These are phyloP conservation scores for Gavialis gangeticus DNA, from an alignment of 2,113 vertebrate genomes.

Conservation along the genomic window DNA sequence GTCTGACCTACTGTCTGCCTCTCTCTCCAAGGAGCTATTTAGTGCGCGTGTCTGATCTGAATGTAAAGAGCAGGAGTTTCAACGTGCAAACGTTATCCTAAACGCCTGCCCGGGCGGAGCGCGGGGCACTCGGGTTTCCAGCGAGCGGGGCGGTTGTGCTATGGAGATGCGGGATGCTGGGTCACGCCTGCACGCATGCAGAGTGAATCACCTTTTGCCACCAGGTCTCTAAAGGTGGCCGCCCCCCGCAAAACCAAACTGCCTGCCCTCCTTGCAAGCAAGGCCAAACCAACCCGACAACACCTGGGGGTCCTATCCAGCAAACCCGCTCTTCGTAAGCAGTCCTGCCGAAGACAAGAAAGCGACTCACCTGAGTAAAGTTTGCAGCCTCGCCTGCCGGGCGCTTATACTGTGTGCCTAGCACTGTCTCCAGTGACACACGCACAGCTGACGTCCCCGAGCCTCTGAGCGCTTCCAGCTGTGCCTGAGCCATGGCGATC, in stretches of 20 bases:
- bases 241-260: not conserved
- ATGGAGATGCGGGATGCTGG: not conserved
- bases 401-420: not conserved
- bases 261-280: not conserved
- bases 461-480: not conserved
- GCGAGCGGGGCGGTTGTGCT: not conserved
- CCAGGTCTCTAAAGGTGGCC: not conserved
- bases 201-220: not conserved
- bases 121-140: not conserved
- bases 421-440: not conserved
- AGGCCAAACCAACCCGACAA: not conserved
- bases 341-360: not conserved
- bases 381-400: not conserved
- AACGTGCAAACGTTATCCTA: not conserved
- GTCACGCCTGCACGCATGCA: no score
- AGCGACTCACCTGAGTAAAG: not conserved
- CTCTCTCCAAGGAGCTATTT: not conserved
- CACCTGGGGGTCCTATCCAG: not conserved
- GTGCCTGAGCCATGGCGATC: not conserved
- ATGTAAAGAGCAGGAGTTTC: not conserved
- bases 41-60: not conserved
- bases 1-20: not conserved
- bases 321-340: not conserved
- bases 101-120: not conserved
- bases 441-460: not conserved